phyloP scores from a whole-genome alignment of 1,140 invertebrate species.

The Cotesia vestalis region DNA sequence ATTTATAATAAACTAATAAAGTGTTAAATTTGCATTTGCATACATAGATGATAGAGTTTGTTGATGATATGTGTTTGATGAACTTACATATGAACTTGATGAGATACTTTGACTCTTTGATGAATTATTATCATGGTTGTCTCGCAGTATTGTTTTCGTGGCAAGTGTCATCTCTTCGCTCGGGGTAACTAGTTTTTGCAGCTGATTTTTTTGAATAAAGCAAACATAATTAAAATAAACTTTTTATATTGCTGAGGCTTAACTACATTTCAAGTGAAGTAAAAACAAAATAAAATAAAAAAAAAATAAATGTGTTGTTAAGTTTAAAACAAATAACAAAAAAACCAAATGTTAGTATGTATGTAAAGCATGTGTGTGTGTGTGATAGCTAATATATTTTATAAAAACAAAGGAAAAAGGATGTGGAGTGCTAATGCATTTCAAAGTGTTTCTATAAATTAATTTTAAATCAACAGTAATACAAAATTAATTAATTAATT shows the following conservation, averaged over 20 bases:
- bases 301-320: not conserved
- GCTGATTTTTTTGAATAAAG: constrained; percentile 44
- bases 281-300: constrained; percentile 5
- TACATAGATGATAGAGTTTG: constrained; percentile 3
- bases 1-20: not conserved
- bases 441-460: too few species aligned
- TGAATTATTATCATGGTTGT: constrained; percentile 28
- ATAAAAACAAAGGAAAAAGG: not conserved
- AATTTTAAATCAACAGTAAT: too few species aligned
- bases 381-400: too few species aligned
- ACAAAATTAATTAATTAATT: too few species aligned
- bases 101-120: constrained; percentile 38
- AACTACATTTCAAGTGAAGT: not conserved
- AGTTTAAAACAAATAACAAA: too few species aligned
- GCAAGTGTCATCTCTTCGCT: constrained; percentile 37
- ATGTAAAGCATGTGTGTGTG: not conserved
- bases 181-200: constrained; percentile 47
- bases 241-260: constrained; percentile 8
- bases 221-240: constrained; percentile 37
- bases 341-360: too few species aligned
- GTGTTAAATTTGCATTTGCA: not conserved
- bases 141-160: constrained; percentile 48
- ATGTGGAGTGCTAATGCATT: constrained; percentile 3
- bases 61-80: not conserved
- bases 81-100: constrained; percentile 56